These are phyloP conservation scores for Lithophane leautieri DNA, from an alignment of 2,888 invertebrate genomes.

Conservation along the genomic window DNA sequence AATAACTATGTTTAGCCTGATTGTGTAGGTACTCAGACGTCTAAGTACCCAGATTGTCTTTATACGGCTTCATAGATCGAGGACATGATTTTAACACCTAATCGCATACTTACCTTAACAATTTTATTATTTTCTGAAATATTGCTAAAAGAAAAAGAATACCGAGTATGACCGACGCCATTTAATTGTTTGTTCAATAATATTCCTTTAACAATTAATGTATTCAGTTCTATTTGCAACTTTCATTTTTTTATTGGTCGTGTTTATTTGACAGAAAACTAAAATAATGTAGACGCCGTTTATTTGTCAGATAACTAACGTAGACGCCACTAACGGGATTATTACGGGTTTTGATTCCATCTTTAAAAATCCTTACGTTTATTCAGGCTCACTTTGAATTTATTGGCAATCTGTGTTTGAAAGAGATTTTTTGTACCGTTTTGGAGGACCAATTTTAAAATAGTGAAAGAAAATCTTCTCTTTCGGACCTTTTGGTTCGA, in stretches of 20 bases:
- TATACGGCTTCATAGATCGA: constrained; percentile 61
- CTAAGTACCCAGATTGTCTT: constrained; percentile 57
- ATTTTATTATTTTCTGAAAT: constrained; percentile 6
- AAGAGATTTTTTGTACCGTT: background rate
- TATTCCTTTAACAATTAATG: background rate
- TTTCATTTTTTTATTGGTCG: background rate
- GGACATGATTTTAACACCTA: constrained; percentile 49
- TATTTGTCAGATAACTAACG: background rate
- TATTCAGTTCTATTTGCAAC: background rate
- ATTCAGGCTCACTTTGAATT: background rate
- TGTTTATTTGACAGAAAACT: background rate
- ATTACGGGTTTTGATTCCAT: background rate
- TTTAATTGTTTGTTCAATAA: constrained; percentile 1
- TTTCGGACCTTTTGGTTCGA: background rate
- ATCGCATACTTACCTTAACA: constrained; percentile 10
- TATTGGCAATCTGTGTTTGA: background rate
- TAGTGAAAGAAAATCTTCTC: background rate
- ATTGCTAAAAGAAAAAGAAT: background rate
- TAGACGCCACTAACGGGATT: background rate
- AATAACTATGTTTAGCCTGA: constrained; percentile 64
- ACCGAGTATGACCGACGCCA: background rate
- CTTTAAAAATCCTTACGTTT: background rate
- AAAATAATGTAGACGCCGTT: background rate
- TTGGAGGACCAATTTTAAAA: background rate
- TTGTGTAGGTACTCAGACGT: constrained; percentile 67